Percentiles rank a stretch among this genome's conserved stretches.
Conservation (phyloP, 2,797 vertebrate genomes). For the Percopsis omiscomaycus region DNA sequence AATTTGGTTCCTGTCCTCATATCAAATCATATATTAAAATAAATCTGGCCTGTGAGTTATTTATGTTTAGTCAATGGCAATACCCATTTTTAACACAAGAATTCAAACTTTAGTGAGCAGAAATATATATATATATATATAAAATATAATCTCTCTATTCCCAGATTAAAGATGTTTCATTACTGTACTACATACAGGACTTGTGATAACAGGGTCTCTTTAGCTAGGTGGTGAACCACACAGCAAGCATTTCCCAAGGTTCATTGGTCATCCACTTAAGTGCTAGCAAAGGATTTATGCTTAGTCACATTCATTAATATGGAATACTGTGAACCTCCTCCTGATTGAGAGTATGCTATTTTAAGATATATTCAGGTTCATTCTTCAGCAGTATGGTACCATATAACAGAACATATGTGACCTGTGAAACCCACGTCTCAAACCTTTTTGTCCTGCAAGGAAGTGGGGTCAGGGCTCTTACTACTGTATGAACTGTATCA, state of each 20-base stretch:
- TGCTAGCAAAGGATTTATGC: constrained; percentile 10
- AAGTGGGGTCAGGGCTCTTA: not conserved
- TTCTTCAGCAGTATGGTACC: too few relatives aligned
- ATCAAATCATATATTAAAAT: not conserved
- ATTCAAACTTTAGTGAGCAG: too few relatives aligned
- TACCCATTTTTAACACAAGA: not conserved
- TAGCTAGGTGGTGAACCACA: not conserved
- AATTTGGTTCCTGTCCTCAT: too few relatives aligned
- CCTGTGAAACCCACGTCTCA: too few relatives aligned
- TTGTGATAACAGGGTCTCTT: too few relatives aligned
- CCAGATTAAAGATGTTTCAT: too few relatives aligned
- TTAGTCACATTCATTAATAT: not conserved
- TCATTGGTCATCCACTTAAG: not conserved
- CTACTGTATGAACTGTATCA: not conserved
- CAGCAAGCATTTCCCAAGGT: not conserved
- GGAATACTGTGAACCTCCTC: too few relatives aligned
- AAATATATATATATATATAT: too few relatives aligned
- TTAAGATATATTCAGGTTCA: not conserved
- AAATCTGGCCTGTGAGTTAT: not conserved
- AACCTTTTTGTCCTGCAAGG: too few relatives aligned
- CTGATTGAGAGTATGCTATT: not conserved
- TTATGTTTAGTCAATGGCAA: not conserved
- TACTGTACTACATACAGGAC: not conserved
- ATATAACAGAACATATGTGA: too few relatives aligned
- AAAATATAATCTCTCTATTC: too few relatives aligned